These are phyloP conservation scores for Montipora sp. DNA, from an alignment of 64 coral and sea anemone genomes.

Conservation along the genomic window DNA sequence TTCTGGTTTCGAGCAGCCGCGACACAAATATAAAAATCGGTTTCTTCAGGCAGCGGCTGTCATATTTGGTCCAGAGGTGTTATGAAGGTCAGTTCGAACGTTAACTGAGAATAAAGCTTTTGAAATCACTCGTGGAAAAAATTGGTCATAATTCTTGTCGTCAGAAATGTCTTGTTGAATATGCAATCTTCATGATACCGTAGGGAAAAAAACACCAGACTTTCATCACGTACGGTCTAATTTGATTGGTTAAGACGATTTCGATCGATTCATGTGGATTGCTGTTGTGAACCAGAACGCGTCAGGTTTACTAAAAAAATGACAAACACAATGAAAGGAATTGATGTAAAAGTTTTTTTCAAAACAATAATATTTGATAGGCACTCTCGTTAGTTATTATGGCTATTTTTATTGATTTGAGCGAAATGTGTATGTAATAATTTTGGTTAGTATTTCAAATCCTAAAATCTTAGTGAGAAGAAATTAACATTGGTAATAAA, in stretches of 20 bases:
- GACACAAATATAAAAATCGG: too few species aligned
- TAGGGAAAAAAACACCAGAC: background rate
- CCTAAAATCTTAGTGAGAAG: background rate
- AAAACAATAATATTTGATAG: background rate
- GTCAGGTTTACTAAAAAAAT: background rate
- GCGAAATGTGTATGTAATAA: background rate
- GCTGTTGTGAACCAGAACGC: background rate
- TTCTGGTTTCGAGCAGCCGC: too few species aligned
- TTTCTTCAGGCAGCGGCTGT: too few species aligned
- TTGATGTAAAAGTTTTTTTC: background rate
- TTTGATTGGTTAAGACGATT: background rate
- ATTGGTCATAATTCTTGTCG: background rate
- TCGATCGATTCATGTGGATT: background rate
- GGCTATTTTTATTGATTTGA: background rate
- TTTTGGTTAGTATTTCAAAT: background rate
- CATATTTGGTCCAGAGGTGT: background rate
- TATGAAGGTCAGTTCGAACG: background rate
- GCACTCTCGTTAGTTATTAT: background rate
- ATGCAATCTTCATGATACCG: background rate
- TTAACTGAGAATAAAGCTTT: background rate
- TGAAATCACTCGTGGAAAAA: background rate
- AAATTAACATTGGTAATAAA: background rate
- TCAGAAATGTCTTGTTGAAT: background rate
- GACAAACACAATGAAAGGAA: background rate
- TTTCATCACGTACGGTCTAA: background rate